phyloP scores from a whole-genome alignment of 2,888 invertebrate genomes.

The Coenonympha glycerion region DNA sequence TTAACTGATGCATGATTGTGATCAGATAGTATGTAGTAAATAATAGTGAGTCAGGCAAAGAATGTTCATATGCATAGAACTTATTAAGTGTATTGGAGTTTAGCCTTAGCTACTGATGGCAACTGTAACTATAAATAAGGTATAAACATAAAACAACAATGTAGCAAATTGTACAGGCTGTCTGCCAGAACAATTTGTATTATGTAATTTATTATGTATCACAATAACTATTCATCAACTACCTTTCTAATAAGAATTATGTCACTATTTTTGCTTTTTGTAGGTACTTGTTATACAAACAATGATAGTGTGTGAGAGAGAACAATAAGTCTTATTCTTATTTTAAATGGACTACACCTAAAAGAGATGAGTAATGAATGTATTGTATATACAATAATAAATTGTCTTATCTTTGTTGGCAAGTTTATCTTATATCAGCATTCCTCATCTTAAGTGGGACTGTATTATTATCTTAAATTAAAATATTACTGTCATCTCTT shows the following conservation, averaged over 20 bases:
- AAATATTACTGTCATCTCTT: not conserved
- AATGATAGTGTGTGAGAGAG: too few relatives aligned
- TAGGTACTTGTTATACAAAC: too few relatives aligned
- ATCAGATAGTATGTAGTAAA: too few relatives aligned
- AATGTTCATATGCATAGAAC: not conserved
- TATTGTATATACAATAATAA: not conserved
- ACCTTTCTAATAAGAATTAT: too few relatives aligned
- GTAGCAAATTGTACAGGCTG: not conserved
- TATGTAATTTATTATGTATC: too few relatives aligned
- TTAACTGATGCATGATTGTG: not conserved
- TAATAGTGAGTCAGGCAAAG: not conserved
- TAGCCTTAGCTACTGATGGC: too few relatives aligned
- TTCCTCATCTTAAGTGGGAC: not conserved
- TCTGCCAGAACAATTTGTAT: not conserved
- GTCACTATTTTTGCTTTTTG: too few relatives aligned
- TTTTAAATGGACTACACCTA: too few relatives aligned
- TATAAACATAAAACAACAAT: not conserved
- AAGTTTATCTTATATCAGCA: conserved; percentile 1
- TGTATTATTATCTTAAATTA: not conserved
- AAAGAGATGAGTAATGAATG: not conserved
- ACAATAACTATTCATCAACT: not conserved
- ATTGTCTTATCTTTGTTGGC: not conserved
- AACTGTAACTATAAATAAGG: too few relatives aligned
- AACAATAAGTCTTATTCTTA: too few relatives aligned
- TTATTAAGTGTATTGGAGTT: too few relatives aligned